A percentile compares a stretch with the other conserved stretches of the same genome.
phyloP scores from a whole-genome alignment of 2,113 vertebrate species.

The Anser brachyrhynchus region DNA sequence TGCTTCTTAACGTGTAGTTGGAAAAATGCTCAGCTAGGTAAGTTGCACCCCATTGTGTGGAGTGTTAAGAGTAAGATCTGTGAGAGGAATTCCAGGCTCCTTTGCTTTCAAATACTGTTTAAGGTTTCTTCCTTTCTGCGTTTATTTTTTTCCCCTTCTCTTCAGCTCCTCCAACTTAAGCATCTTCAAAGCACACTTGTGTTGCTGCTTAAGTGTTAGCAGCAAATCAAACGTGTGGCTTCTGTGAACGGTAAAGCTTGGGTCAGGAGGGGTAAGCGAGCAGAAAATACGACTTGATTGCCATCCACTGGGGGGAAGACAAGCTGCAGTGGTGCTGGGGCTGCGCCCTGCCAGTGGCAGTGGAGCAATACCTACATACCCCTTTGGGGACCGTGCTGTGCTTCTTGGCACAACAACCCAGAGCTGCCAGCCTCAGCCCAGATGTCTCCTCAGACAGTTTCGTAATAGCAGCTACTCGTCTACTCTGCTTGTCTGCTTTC shows the following conservation, averaged over 20 bases:
- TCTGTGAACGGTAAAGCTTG: background rate
- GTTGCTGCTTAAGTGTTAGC: background rate
- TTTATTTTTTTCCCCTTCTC: background rate
- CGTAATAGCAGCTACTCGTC: background rate
- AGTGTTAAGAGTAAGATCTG: background rate
- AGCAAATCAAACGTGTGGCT: background rate
- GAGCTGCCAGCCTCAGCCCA: background rate
- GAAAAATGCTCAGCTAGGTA: background rate
- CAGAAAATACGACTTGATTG: background rate
- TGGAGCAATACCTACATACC: accelerated
- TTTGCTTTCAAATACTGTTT: background rate
- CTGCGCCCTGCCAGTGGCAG: background rate
- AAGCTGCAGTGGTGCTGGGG: background rate
- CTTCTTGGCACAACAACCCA: background rate
- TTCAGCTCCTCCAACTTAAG: background rate
- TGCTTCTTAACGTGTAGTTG: background rate
- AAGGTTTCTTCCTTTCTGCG: background rate
- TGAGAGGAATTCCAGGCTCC: background rate
- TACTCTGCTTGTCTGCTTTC: background rate
- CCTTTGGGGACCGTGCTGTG: accelerated
- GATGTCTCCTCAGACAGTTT: background rate
- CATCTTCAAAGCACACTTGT: background rate
- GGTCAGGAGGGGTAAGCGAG: background rate
- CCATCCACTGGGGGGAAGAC: background rate
- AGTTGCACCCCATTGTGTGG: background rate